phyloP scores from a whole-genome alignment of 2,797 vertebrate genomes.

The Schizopygopsis pylzovi region DNA sequence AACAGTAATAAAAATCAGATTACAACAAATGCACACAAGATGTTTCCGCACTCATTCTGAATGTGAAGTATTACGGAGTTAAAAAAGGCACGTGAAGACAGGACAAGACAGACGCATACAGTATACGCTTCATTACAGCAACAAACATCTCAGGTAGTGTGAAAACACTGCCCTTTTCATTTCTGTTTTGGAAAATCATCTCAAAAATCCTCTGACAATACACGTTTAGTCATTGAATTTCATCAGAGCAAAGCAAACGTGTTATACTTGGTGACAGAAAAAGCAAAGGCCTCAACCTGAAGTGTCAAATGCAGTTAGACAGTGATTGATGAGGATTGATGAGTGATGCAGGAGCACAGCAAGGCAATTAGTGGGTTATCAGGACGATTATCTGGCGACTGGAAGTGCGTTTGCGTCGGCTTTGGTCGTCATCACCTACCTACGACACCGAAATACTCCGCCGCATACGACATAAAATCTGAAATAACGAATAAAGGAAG shows the following conservation, averaged over 20 bases:
- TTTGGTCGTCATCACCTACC: constrained; percentile 81
- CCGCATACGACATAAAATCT: constrained; percentile 93
- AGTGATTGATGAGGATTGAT: constrained; percentile 52
- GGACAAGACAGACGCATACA: constrained; percentile 5
- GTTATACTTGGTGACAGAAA: background rate
- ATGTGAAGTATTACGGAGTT: constrained; percentile 6
- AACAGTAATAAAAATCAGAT: background rate
- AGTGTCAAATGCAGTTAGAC: constrained; percentile 49
- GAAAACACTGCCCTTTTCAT: constrained; percentile 7
- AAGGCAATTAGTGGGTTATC: constrained; percentile 59
- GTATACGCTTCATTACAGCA: background rate
- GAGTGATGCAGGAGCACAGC: constrained; percentile 46
- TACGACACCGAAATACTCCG: constrained; percentile 89
- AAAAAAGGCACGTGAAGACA: constrained; percentile 29
- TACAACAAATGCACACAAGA: constrained; percentile 48
- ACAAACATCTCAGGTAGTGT: background rate
- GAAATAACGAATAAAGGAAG: constrained; percentile 73
- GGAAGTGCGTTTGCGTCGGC: constrained; percentile 46
- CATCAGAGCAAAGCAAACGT: constrained; percentile 37
- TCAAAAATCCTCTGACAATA: background rate
- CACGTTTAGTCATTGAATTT: background rate
- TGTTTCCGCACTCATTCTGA: constrained; percentile 43
- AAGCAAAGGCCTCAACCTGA: constrained; percentile 38
- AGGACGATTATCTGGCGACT: constrained; percentile 31
- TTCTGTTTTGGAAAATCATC: background rate